Evolutionary conservation across 2,113 vertebrate genomes (phyloP), one percentile per base, ranked within the genome.

Genomic region (Willisornis vidua): DNA sequence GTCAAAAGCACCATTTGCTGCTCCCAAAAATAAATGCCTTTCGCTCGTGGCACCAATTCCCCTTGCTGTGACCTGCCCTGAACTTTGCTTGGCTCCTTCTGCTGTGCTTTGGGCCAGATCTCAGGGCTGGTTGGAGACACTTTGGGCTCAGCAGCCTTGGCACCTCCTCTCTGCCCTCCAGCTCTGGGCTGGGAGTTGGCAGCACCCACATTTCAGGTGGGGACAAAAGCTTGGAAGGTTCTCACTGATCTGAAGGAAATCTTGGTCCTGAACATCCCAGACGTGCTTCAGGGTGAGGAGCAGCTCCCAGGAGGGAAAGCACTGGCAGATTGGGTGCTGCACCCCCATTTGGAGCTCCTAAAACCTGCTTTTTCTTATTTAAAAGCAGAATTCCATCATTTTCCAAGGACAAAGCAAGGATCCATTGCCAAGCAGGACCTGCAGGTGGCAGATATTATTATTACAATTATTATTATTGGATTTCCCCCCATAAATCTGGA

Each of bases 121-220:
- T 71, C 63, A 25, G 3, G 61, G 51, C 18, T 25, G 68, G 76
- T 31, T 80, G 59, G 79, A 54, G 68, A 85, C 41, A 6, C 22
- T 48, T 55, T 0, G 0, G 58, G 29, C 45, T 95, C 19, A 2
- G 33, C 86, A 83, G 67, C 54, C 37, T 43, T 28, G 37, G 70
- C 67, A 80, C 19, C 41, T 4, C 76, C 62, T 8, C 33, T 52
- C 46, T 26, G 37, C 41, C 52, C 54, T 7, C 72, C 54, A 55
- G 25, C 35, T 67, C 80, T n/a, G 65, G 41, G 66, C 31, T 0
- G 31, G 43, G 29, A 71, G 61, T 19, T 1, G 0, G 7, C 46
- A 94, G 55, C 66, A 25, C 62, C 77, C 85, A 73, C 58, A 79
- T 83, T 93, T 49, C 35, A 52, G n/a, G 92, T 82, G 87, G 85